Evolutionary conservation across 2,797 vertebrate genomes (phyloP), one percentile per base, ranked within the genome.

Genomic region (Manis crassicaudata): DNA sequence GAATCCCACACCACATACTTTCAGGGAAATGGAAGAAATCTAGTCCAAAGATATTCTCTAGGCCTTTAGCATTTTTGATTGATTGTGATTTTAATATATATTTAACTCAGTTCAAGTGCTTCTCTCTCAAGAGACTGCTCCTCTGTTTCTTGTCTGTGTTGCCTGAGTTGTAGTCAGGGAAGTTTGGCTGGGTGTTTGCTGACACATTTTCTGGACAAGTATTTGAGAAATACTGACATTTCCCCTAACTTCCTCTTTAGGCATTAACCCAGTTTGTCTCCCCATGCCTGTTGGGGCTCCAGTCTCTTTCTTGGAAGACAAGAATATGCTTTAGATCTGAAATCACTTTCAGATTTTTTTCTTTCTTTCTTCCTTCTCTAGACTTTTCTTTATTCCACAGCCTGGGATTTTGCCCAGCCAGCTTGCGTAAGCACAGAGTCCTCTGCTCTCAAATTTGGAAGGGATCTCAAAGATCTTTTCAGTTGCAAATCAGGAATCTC

Each of bases 201-300:
- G 96, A 97, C 95, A 92, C 95, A 35, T 98, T 97, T 97, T 96
- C 88, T 96, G 95, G 90, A 91, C 92, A 95, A 95, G 92, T 96
- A 96, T 96, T 97, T 96, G 97, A 97, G 96, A 97, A 96, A 89
- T 76, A 81, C 92, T 97, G 96, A 96, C 94, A 98, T 97, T 97
- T 97, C 91, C 93, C 86, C 89, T 96, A 92, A 88, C 96, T 97
- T 97, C 93, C 97, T 98, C 88, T 96, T 96, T 54, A 95, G 97
- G 96, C 96, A 95, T 75, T 94, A 75, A 54, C 95, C 87, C 95
- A 95, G 89, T 95, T 92, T 94, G 83, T 97, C 92, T 97, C 75
- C 63, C 83, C 9, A 20, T 79, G 79, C 75, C 83, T 89, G 76
- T 82, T 91, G 92, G 77, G 89, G 54, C 60, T 96, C 85, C 27